Percentiles rank a stretch among this genome's conserved stretches.
Conservation (phyloP, 1,140 invertebrate species). For the Pissodes strobi region DNA sequence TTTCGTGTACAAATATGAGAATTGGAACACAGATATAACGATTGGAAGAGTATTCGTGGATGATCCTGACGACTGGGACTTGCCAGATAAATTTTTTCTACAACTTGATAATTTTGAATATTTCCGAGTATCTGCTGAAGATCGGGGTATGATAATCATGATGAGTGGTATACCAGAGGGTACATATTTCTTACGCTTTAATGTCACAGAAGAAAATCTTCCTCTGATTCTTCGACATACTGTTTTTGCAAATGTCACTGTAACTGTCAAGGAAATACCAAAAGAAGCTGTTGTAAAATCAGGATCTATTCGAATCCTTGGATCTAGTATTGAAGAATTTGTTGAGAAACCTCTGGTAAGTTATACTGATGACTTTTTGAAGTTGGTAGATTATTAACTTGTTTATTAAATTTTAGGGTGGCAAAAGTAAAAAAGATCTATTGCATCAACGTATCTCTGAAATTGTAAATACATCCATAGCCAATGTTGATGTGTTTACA, state of each 20-base stretch:
- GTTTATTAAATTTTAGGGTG: slow-evolving; percentile 53
- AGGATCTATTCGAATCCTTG: slow-evolving; percentile 83
- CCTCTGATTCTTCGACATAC: slow-evolving; percentile 61
- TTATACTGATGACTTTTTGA: background rate
- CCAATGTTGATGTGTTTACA: slow-evolving; percentile 92
- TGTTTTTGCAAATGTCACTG: slow-evolving; percentile 78
- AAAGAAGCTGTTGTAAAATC: slow-evolving; percentile 89
- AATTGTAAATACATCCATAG: slow-evolving; percentile 73
- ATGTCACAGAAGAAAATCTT: slow-evolving; percentile 68
- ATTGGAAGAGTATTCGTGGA: slow-evolving; percentile 90
- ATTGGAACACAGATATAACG: slow-evolving; percentile 62
- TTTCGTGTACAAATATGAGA: slow-evolving; percentile 90
- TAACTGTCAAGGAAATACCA: slow-evolving; percentile 82
- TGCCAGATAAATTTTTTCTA: slow-evolving; percentile 82
- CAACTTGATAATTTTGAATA: slow-evolving; percentile 64
- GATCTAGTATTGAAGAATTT: slow-evolving; percentile 83
- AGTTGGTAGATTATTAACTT: background rate
- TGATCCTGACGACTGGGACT: slow-evolving; percentile 92
- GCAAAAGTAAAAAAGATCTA: slow-evolving; percentile 74
- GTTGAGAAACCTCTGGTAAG: slow-evolving; percentile 59
- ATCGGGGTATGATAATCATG: slow-evolving; percentile 86
- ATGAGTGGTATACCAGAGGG: slow-evolving; percentile 68
- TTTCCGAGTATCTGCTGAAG: slow-evolving; percentile 67
- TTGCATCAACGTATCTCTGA: slow-evolving; percentile 70
- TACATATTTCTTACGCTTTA: slow-evolving; percentile 71